Evolutionary conservation across 2,888 invertebrate genomes (phyloP), one percentile per base, ranked within the genome.

Genomic region (Coleophora flavipennella): DNA sequence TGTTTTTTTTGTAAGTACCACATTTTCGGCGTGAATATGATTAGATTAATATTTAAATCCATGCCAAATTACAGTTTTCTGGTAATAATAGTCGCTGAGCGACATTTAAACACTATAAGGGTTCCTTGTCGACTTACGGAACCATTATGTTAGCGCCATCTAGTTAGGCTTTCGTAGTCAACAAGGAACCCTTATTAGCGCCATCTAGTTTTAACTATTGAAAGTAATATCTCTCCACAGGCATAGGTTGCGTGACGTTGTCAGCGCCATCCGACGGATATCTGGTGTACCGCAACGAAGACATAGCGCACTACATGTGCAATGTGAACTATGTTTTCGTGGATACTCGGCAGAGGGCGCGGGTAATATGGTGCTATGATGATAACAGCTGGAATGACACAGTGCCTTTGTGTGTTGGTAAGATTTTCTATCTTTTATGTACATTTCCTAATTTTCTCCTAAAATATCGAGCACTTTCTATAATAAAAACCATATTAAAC

Each of bases 221-320:
- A 11, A n/a, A 1, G 8, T n/a, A 33, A 40, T n/a, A 31, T 40
- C 39, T 51, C 12, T 40, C 55, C 53, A 36, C 72, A 91, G 91
- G 90, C 60, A 67, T 91, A 42, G 91, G 91, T 39, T 92, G 92
- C 62, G 86, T 90, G 10, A 88, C 89, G 26, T 78, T 88, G 27
- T 57, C 75, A 56, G 75, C 89, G 58, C 92, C 92, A 55, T 83
- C 86, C 63, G 87, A 89, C 69, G 92, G 91, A 35, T 90, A 90
- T 63, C 64, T 91, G 10, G 88, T 90, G 57, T 89, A 88, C 67
- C 87, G 89, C 54, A 91, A 89, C 53, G 84, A 86, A 41, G 87
- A 88, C 32, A 80, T 87, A 35, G 91, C 90, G 27, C 88, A 89
- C 55, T 91, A 89, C 73, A 87, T 88, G 71, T 93, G 93, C 71